Evolutionary conservation across 2,113 vertebrate genomes (phyloP).

Genomic region (Mugil cephalus): DNA sequence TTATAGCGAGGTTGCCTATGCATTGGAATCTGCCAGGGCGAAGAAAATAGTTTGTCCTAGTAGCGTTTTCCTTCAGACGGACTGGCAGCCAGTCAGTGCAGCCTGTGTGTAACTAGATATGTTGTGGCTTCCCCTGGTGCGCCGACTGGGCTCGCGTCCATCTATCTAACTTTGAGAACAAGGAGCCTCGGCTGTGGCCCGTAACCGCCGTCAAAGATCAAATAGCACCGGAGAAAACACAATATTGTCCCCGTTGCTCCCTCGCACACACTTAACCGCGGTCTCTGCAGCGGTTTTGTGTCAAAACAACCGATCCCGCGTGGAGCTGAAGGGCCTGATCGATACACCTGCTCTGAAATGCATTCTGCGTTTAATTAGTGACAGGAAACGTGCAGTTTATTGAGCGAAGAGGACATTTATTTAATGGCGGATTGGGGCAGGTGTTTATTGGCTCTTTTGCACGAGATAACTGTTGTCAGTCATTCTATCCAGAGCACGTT

Average conservation of each 20-base stretch:
- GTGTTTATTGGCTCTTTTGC: slow-evolving; percentile 35
- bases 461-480: slow-evolving; percentile 24
- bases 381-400: slow-evolving; percentile 1
- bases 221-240: slow-evolving; percentile 42
- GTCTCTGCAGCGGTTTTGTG: slow-evolving; percentile 7
- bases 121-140: slow-evolving; percentile 62
- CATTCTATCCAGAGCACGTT: not conserved
- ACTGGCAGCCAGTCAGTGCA: slow-evolving; percentile 70
- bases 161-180: slow-evolving; percentile 36
- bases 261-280: not conserved
- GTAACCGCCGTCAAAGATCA: slow-evolving; percentile 38
- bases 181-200: not conserved
- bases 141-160: slow-evolving; percentile 41
- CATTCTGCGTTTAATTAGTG: slow-evolving; percentile 11
- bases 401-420: slow-evolving; percentile 21
- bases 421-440: slow-evolving; percentile 13
- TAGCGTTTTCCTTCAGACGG: slow-evolving; percentile 63
- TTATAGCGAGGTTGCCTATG: slow-evolving; percentile 48
- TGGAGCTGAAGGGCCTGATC: slow-evolving; percentile 13
- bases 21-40: slow-evolving; percentile 41
- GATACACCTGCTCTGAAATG: slow-evolving; percentile 14
- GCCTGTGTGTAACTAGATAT: slow-evolving; percentile 72
- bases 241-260: slow-evolving; percentile 5
- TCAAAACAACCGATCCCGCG: slow-evolving; percentile 24
- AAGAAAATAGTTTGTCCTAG: slow-evolving; percentile 63